Conservation (phyloP, 2,888 invertebrate genomes). For the Aphrophora alni region DNA sequence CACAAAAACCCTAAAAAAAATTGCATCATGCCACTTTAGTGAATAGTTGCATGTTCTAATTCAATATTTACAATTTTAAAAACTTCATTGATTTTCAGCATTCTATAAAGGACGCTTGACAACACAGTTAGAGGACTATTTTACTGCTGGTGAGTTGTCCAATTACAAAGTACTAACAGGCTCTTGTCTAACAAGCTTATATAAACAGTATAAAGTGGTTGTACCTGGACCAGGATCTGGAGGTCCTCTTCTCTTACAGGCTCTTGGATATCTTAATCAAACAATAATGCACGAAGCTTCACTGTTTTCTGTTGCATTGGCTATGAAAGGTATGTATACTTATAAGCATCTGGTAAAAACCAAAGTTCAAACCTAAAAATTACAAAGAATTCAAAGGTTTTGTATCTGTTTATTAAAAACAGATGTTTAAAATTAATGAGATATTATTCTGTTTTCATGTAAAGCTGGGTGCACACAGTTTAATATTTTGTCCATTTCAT, state of each 20-base stretch:
- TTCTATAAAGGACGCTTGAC: constrained; percentile 58
- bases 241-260: constrained; percentile 50
- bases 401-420: too few relatives aligned
- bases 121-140: constrained; percentile 53
- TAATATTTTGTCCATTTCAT: too few relatives aligned
- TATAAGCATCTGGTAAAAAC: too few relatives aligned
- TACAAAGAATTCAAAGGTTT: too few relatives aligned
- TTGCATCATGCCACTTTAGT: too few relatives aligned
- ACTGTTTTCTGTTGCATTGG: constrained; percentile 33
- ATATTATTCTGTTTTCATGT: too few relatives aligned
- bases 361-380: too few relatives aligned
- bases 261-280: constrained; percentile 49
- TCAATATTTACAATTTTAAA: too few relatives aligned
- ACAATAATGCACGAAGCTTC: neutral
- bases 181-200: constrained; percentile 32
- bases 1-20: too few relatives aligned
- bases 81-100: constrained; percentile 48
- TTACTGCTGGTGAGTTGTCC: constrained; percentile 41
- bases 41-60: too few relatives aligned
- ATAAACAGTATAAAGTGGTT: constrained; percentile 49
- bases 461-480: too few relatives aligned
- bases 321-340: constrained; percentile 35
- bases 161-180: constrained; percentile 43
- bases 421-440: too few relatives aligned
- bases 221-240: constrained; percentile 52